A percentile compares a stretch with the other conserved stretches of the same genome.
phyloP scores from a whole-genome alignment of 2,113 vertebrate species.

The Axis porcinus region DNA sequence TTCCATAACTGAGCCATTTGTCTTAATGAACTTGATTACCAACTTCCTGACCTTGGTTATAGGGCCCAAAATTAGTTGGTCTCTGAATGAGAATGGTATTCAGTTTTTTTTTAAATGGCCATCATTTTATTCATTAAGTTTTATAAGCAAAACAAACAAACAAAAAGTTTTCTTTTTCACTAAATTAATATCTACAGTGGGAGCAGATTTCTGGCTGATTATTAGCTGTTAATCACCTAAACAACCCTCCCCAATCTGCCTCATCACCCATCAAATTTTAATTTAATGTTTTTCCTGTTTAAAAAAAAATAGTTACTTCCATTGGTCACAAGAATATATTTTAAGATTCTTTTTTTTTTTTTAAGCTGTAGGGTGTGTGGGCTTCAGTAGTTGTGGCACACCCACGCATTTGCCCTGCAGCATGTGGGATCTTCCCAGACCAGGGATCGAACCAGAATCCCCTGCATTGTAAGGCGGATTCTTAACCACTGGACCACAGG shows the following conservation, averaged over 20 bases:
- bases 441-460: no score
- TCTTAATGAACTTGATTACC: conserved; percentile 19
- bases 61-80: background rate
- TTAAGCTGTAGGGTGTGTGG: no score
- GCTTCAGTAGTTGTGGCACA: no score
- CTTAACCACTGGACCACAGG: no score
- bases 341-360: no score
- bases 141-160: background rate
- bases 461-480: no score
- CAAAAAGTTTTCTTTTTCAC: background rate
- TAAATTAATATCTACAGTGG: background rate
- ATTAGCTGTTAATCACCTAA: background rate
- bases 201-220: background rate
- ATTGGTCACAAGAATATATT: background rate
- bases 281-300: background rate
- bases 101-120: background rate
- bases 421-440: no score
- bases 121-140: conserved; percentile 8
- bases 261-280: background rate
- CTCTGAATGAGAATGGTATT: conserved; percentile 35
- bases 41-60: background rate
- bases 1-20: background rate
- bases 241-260: background rate
- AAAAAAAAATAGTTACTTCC: background rate
- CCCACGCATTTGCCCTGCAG: no score